A percentile compares a stretch with the other conserved stretches of the same genome.
Evolutionary conservation across 2,888 invertebrate genomes (phyloP).

Genomic region (Cylindroiulus punctatus): DNA sequence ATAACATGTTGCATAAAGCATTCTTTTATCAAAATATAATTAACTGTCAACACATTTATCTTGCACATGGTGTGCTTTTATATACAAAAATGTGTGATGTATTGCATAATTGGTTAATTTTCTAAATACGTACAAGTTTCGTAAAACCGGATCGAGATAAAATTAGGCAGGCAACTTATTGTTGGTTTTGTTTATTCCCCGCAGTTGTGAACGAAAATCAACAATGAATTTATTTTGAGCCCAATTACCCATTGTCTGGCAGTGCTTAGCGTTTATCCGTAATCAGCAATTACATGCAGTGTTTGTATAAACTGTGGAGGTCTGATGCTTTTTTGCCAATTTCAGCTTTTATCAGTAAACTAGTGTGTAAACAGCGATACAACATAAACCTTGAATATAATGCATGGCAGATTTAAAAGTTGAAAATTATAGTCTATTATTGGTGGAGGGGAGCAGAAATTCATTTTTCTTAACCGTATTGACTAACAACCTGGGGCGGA

Average conservation of each 20-base stretch:
- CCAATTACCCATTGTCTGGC: not conserved
- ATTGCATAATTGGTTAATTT: slow-evolving; percentile 36
- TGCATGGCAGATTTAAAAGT: not conserved
- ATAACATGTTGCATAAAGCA: not conserved
- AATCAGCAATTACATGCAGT: slow-evolving; percentile 25
- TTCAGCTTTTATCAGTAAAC: not conserved
- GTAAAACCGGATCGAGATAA: not conserved
- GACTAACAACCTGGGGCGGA: too few species aligned
- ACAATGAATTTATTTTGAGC: slow-evolving; percentile 8
- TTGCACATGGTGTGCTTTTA: not conserved
- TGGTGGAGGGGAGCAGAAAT: not conserved
- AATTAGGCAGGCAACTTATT: not conserved
- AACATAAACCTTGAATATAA: not conserved
- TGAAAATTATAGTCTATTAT: not conserved
- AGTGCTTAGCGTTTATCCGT: slow-evolving; percentile 2
- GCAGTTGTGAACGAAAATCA: slow-evolving; percentile 1
- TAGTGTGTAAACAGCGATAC: not conserved
- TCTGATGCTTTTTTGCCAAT: not conserved
- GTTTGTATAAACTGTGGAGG: not conserved
- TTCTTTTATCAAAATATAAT: slow-evolving; percentile 1
- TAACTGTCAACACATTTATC: not conserved
- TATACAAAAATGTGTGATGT: not conserved
- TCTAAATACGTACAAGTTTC: not conserved
- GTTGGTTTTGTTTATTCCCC: slow-evolving; percentile 17
- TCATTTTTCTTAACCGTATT: not conserved